These are phyloP conservation scores for Trachymyrmex septentrionalis DNA, from an alignment of 1,140 invertebrate genomes.

Conservation along the genomic window DNA sequence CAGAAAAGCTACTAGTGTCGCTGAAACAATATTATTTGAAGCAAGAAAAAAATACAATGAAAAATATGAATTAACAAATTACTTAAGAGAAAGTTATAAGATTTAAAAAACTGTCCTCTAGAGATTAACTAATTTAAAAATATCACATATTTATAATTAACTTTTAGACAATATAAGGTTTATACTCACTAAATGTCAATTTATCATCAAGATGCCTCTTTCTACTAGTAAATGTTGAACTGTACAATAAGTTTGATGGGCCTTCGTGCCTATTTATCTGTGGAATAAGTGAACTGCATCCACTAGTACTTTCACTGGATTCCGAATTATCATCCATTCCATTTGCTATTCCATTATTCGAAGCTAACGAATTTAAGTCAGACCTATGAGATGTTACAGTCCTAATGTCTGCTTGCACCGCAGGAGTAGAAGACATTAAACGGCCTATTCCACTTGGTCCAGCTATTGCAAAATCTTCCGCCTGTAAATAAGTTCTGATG, in stretches of 20 bases:
- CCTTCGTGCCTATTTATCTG: constrained; percentile 84
- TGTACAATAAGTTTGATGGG: constrained; percentile 77
- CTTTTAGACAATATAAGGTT: neutral
- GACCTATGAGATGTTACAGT: constrained; percentile 73
- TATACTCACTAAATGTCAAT: constrained; percentile 80
- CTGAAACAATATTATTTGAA: too few relatives aligned
- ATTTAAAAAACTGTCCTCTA: too few relatives aligned
- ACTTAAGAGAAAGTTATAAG: too few relatives aligned
- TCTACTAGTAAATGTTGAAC: constrained; percentile 77
- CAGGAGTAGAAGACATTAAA: constrained; percentile 83
- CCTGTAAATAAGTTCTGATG: constrained; percentile 69
- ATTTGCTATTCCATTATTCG: constrained; percentile 81
- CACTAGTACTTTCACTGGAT: constrained; percentile 87
- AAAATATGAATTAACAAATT: too few relatives aligned
- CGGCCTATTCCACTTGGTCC: constrained; percentile 78
- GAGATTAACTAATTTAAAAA: neutral
- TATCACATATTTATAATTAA: neutral
- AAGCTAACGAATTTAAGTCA: constrained; percentile 77
- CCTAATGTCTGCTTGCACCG: constrained; percentile 73
- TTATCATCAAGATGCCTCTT: constrained; percentile 82
- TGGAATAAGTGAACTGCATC: constrained; percentile 86
- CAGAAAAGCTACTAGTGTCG: too few relatives aligned
- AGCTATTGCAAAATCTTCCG: constrained; percentile 78
- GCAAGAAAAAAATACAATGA: too few relatives aligned
- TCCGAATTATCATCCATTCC: constrained; percentile 86